phyloP scores from a whole-genome alignment of 1,140 invertebrate genomes.

The Cardiocondyla obscurior region DNA sequence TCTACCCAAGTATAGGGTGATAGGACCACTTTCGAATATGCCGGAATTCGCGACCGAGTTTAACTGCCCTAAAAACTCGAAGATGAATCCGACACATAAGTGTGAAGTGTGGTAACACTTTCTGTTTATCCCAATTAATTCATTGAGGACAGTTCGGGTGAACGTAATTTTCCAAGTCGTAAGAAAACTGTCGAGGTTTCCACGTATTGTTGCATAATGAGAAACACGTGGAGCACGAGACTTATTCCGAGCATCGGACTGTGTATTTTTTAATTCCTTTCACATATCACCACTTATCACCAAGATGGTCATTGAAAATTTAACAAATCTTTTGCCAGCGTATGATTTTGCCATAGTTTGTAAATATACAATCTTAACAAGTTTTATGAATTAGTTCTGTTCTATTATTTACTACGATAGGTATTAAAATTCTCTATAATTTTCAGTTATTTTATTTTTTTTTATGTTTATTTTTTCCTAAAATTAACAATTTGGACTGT shows the following conservation, averaged over 20 bases:
- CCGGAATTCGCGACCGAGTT: conserved; percentile 94
- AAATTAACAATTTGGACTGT: not conserved
- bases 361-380: not conserved
- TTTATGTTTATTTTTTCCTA: not conserved
- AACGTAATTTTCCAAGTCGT: not conserved
- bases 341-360: not conserved
- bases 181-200: not conserved
- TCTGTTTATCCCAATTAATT: not conserved
- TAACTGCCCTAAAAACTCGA: conserved; percentile 90
- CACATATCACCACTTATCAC: conserved; percentile 3
- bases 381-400: too few relatives aligned
- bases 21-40: conserved; percentile 95
- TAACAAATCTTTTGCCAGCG: not conserved
- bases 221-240: not conserved
- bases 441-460: not conserved
- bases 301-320: not conserved
- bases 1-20: conserved; percentile 91
- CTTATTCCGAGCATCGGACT: conserved; percentile 11
- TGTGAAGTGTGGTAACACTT: conserved; percentile 95
- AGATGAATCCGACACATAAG: conserved; percentile 96
- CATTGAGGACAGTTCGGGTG: conserved; percentile 23
- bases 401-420: too few relatives aligned
- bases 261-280: conserved; percentile 23
- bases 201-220: not conserved
- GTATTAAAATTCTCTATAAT: too few relatives aligned